Evolutionary conservation across 2,113 vertebrate species (phyloP), one percentile per base, ranked within the genome.

Genomic region (Thamnaconus septentrionalis): DNA sequence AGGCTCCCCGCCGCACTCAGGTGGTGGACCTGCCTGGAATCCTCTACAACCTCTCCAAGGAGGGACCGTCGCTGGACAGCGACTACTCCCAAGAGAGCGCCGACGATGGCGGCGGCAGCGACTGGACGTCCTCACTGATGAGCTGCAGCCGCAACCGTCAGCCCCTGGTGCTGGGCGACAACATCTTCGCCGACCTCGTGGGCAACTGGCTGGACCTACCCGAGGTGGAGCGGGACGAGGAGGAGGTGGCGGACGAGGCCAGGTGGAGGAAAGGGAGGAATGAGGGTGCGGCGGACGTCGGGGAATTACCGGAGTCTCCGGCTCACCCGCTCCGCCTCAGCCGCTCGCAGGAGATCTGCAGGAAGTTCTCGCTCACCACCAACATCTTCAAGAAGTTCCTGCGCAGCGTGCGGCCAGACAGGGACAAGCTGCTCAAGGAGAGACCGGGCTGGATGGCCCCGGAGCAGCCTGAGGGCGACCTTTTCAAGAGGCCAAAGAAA

Each of bases 171-270:
- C 75, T 99, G 65, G 97, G 97, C 0, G 96, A 98, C 79, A 99
- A 99, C 12, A 83, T 98, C 75, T 97, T 98, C 0, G 97, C 97
- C 0, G 97, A 99, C 87, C 90, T 99, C 1, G 97, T 99, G 65
- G 96, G 96, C 54, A 98, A 99, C 87, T 99, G 96, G 96, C 82
- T 98, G 82, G 96, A 99, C 85, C 82, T 98, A 76, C 97, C 96
- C 0, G 96, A 98, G 82, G 80, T 96, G 78, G 97, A 98, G 43
- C 93, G 93, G 56, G 85, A 85, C 11, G 86, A 84, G 7, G 71
- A 85, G 66, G 57, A 92, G 66, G 52, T 66, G 41, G 76, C 69
- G 9, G 68, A 74, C 11, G 66, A 43, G 10, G 76, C 91, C 77
- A 64, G 91, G 90, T 56, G 88, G 81, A 73, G 76, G 53, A 5